These are phyloP conservation scores for Tupaia chinensis DNA, from an alignment of 2,113 vertebrate species.

Conservation along the genomic window DNA sequence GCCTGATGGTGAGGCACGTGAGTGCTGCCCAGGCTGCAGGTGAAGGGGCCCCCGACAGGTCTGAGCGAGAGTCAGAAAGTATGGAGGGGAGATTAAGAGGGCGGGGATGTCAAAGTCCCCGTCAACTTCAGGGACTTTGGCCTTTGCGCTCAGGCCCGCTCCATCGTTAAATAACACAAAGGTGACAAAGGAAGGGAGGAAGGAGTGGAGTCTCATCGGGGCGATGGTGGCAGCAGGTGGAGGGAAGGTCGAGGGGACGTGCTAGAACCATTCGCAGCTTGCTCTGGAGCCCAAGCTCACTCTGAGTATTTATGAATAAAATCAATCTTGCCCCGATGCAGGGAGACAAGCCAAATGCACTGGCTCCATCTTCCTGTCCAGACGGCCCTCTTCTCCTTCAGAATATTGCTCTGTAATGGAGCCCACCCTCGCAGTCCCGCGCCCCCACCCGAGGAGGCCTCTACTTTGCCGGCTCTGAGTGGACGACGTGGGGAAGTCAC, in stretches of 20 bases:
- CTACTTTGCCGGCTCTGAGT: constrained; percentile 7
- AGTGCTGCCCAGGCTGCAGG: not conserved
- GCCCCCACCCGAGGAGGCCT: not conserved
- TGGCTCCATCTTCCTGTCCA: constrained; percentile 3
- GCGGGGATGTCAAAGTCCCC: not conserved
- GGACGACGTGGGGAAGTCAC: constrained; percentile 1
- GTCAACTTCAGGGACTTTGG: not conserved
- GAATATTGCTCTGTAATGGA: constrained; percentile 62
- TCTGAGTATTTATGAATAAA: constrained; percentile 32
- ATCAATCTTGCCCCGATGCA: constrained; percentile 47
- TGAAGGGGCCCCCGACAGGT: not conserved
- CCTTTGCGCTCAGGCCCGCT: not conserved
- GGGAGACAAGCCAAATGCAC: constrained; percentile 70
- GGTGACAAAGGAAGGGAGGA: not conserved
- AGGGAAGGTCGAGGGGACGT: constrained; percentile 13
- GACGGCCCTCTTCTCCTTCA: constrained; percentile 63
- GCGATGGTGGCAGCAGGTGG: not conserved
- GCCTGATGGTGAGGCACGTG: accelerated
- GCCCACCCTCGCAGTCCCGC: not conserved
- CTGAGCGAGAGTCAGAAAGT: not conserved
- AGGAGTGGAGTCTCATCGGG: not conserved
- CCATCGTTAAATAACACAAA: not conserved
- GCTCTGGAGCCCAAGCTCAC: constrained; percentile 23
- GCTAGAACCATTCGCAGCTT: constrained; percentile 10
- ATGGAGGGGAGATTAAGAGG: not conserved